Base-by-base conservation (phyloP, 2,113 vertebrate species). In the Gallinago undulata region DNA sequence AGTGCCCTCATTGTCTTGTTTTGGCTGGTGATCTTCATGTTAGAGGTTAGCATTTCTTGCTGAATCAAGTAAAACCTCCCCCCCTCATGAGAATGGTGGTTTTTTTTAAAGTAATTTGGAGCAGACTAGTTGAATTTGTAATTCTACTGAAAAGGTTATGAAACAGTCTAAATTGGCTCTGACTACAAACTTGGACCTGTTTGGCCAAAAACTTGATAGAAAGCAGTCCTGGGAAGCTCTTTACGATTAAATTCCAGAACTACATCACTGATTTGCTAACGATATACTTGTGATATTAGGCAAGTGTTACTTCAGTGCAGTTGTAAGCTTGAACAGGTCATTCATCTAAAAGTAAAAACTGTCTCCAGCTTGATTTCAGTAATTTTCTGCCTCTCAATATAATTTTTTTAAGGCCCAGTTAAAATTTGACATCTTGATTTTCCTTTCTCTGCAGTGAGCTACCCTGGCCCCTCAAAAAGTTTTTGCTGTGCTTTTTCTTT, bases 111-210 rank as follows among this genome's bases (percentile, higher is more conserved):
- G 76, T 96, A 96, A 94, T 94, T 79, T 92, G 75, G 66, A 97
- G 90, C 91, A 95, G 95, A 89, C 70, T 93, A 63, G 64, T 60
- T 96, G 95, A 98, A 97, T 96, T 97, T 87, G 83, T 96, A 96
- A 94, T 97, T 96, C 82, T 93, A 55, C 72, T 92, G 95, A 51
- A 95, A 76, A 90, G 93, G 84, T 97, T 98, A 96, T 94, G 95
- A 97, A 97, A 97, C 55, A 73, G 81, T 93, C 96, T 94, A 78
- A 96, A 68, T 83, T 92, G 91, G 55, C 80, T 97, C 74, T 78
- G 93, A 95, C 55, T 91, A 55, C 87, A 96, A 93, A 97, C 96
- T 97, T 97, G 97, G 96, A 96, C 97, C 96, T 80, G 89, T 96
- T 96, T 93, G 86, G 85, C 89, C 10, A 12, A 97, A 80, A 47